Evolutionary conservation across 1,140 invertebrate species (phyloP), one percentile per base, ranked within the genome.

Genomic region (Calephelis virginiensis): DNA sequence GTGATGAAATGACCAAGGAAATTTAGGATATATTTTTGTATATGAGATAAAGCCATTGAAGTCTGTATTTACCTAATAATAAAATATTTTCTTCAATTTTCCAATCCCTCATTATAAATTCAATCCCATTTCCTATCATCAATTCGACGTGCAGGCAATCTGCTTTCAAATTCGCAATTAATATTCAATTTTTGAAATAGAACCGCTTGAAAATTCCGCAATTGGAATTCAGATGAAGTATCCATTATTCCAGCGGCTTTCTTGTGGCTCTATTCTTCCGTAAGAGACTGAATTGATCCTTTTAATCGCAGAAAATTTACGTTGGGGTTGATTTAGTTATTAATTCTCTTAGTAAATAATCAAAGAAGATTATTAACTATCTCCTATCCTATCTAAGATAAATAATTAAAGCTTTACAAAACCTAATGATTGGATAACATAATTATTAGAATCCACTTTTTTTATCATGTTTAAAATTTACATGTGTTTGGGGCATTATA

Each of bases 101-200:
- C 46, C 17, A 17, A 12, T 12, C 47, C 47, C 28, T 37, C 14
- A 63, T 45, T 49, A 63, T 63, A 63, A 63, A 47, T 47, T 47
- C 14, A 63, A 63, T 63, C 61, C 46, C 17, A 63, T 63, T 63
- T 63, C 61, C 61, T 28, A 37, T 63, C 61, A 63, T 63, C 61
- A 63, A 64, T 49, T 53, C 40, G 62, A 64, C 53, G 53, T 56
- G 63, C 38, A 64, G 40, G 49, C 63, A 64, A 64, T 64, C 63
- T 50, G 63, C 63, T 64, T 64, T 64, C 49, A 64, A 50, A 64
- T 64, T 56, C 37, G 13, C 63, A 50, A 64, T 64, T 64, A 64
- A 64, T 64, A 64, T 64, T 64, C 49, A 64, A 64, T 64, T 64
- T 64, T 64, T 64, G 49, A 50, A 64, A 64, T 56, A 56, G 63